Evolutionary conservation across 2,113 vertebrate species (phyloP).

Genomic region (Ophiodon elongatus): DNA sequence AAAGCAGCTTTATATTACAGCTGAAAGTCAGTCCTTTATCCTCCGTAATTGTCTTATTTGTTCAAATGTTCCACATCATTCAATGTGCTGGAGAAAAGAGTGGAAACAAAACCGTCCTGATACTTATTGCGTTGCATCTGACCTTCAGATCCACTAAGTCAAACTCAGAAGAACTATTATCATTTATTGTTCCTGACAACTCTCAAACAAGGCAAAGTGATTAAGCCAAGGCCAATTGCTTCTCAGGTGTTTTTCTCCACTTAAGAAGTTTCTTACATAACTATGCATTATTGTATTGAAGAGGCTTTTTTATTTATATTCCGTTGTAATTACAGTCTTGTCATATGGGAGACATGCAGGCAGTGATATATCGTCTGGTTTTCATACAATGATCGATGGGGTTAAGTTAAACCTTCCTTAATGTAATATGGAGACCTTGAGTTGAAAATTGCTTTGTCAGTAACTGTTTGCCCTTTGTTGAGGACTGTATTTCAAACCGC

Average conservation of each 20-base stretch:
- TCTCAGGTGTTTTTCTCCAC: constrained; percentile 26
- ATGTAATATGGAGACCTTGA: constrained; percentile 72
- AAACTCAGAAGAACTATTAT: constrained; percentile 1
- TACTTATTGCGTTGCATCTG: neutral
- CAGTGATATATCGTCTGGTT: constrained; percentile 39
- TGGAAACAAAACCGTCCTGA: neutral
- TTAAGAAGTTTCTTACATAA: constrained; percentile 14
- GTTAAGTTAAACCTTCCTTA: constrained; percentile 55
- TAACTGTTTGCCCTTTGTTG: constrained; percentile 72
- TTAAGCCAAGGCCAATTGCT: constrained; percentile 32
- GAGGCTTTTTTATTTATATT: constrained; percentile 56
- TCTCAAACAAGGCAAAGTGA: constrained; percentile 10
- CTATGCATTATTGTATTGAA: constrained; percentile 42
- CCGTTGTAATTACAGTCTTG: constrained; percentile 64
- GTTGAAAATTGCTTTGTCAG: constrained; percentile 75
- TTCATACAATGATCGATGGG: constrained; percentile 51
- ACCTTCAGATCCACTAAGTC: constrained; percentile 19
- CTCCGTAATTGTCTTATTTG: neutral
- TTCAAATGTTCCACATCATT: neutral
- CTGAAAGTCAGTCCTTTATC: neutral
- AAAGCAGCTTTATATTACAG: neutral
- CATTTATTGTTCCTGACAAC: neutral
- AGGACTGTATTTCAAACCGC: constrained; percentile 62
- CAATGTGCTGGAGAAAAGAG: constrained; percentile 6
- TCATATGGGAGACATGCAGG: constrained; percentile 44